Evolutionary conservation across 35 echinoderm and acorn worm genomes (phyloP), one percentile per base, ranked within the genome.

Genomic region (Acanthaster planci): DNA sequence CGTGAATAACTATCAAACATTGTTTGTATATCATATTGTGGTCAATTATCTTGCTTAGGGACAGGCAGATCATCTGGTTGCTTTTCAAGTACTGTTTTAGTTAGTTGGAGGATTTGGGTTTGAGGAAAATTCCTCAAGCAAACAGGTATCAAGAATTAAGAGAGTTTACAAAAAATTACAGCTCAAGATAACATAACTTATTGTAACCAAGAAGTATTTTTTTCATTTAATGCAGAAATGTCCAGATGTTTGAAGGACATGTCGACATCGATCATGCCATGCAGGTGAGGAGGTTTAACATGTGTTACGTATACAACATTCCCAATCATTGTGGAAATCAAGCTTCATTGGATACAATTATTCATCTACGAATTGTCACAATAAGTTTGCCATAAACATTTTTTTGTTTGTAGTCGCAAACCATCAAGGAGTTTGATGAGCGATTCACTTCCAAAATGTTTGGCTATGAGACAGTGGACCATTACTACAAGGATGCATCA

Each of bases 371-470:
- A n/a, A 57, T 57, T 57, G 8, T 9, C 7, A 27, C n/a, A 7
- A 76, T 23, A 27, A 23, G 22, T 9, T 10, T 76, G 22, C 36
- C 67, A 76, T 7, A 76, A n/a, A n/a, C n/a, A n/a, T 31, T 31
- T 31, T 1, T 78, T 78, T 60, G 8, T 67, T 38, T 87, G 6
- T 55, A 99, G 96, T 88, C 96, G 31, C 81, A 55, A 17, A 91
- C 92, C 10, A 72, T 99, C 34, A 40, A 89, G 51, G 77, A 99
- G 51, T 99, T 99, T 99, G 96, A 99, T 58, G 53, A 90, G 42
- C 78, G 86, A 6, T 52, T 98, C 15, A 98, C 95, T 9, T 77
- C 86, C 47, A 94, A 98, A 76, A 82, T 94, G 86, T 99, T 99
- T 89, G 96, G 96, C 34, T 99, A 99, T 50, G 52, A 55, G 6